phyloP scores from a whole-genome alignment of 2,113 vertebrate genomes.

The Neoarius graeffei region DNA sequence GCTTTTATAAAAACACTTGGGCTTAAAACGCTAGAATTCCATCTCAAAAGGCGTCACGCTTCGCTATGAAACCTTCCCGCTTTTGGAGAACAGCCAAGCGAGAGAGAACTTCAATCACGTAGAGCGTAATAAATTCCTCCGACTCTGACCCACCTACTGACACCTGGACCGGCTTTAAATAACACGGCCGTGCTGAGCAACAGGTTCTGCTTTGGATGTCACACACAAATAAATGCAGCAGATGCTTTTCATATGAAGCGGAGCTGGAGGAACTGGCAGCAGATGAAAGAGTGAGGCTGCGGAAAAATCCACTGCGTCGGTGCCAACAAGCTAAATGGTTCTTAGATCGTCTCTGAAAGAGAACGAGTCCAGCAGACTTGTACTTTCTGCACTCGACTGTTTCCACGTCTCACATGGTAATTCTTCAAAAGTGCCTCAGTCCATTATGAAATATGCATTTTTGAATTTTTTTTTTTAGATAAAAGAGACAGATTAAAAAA shows the following conservation, averaged over 20 bases:
- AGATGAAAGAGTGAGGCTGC: constrained; percentile 41
- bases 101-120: constrained; percentile 47
- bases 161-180: constrained; percentile 45
- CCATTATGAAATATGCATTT: constrained; percentile 49
- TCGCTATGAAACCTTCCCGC: constrained; percentile 29
- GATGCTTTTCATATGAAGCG: constrained; percentile 45
- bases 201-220: constrained; percentile 46
- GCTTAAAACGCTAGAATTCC: constrained; percentile 14
- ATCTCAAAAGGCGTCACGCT: constrained; percentile 27
- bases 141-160: constrained; percentile 46
- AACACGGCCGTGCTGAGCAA: constrained; percentile 44
- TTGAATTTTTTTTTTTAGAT: constrained; percentile 34
- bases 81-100: constrained; percentile 45
- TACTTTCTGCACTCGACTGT: constrained; percentile 21
- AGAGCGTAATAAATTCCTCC: constrained; percentile 38
- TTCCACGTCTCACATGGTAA: constrained; percentile 30
- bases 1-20: background rate
- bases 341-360: constrained; percentile 35
- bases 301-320: constrained; percentile 28
- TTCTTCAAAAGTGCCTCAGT: constrained; percentile 39
- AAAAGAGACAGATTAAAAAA: background rate
- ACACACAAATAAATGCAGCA: constrained; percentile 33
- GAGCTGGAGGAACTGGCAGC: constrained; percentile 51
- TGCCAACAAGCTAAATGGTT: constrained; percentile 26
- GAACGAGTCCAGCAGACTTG: constrained; percentile 29